Conservation (phyloP, 2,888 invertebrate species). For the Lumbricus terrestris region DNA sequence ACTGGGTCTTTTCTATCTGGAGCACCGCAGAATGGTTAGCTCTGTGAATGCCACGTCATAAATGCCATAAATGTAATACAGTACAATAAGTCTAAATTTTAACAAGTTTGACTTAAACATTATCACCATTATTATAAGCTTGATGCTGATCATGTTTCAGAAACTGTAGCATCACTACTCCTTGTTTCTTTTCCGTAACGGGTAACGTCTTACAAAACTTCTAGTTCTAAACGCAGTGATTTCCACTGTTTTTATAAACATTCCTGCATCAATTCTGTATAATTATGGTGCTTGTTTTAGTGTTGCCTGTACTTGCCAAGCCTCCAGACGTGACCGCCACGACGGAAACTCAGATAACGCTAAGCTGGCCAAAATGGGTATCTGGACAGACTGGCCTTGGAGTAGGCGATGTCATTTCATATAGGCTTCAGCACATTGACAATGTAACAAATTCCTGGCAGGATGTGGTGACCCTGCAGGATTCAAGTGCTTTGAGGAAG, state of each 20-base stretch:
- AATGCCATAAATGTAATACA: too few species aligned
- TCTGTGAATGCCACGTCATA: too few species aligned
- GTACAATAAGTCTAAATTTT: too few species aligned
- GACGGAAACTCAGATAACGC: background rate
- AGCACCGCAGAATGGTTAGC: too few species aligned
- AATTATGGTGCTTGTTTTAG: background rate
- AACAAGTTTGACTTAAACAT: too few species aligned
- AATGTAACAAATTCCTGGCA: background rate
- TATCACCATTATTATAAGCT: too few species aligned
- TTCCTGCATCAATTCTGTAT: background rate
- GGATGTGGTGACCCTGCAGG: background rate
- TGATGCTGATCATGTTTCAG: too few species aligned
- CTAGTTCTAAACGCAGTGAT: too few species aligned
- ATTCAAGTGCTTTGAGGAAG: background rate
- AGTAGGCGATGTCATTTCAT: background rate
- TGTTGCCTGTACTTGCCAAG: background rate
- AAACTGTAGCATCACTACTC: too few species aligned
- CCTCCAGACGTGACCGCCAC: background rate
- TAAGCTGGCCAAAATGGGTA: background rate
- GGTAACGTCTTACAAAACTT: background rate
- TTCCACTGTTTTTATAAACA: background rate
- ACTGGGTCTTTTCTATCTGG: too few species aligned
- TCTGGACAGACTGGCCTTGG: background rate
- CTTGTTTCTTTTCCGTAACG: background rate
- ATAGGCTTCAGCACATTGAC: background rate